Base-by-base conservation (phyloP, 92 coral and sea anemone species). In the Palythoa grandis region DNA sequence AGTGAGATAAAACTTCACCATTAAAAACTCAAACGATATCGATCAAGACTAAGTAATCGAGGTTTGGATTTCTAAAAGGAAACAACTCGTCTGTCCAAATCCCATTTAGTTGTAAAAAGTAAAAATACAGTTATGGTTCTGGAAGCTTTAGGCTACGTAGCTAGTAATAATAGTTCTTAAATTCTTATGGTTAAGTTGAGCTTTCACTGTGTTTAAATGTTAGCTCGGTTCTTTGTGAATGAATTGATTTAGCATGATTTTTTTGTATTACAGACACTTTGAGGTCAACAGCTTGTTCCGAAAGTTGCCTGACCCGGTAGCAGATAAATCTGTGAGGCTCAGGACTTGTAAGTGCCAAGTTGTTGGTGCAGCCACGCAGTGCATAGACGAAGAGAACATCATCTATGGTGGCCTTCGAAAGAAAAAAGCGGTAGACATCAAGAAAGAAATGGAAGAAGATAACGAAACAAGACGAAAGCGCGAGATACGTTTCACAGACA, bases 301-400 rank as follows among this genome's bases (percentile, higher is more conserved):
- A 35, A 78, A 78, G 70, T 43, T 78, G 15, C 83, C 83, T 11
- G 52, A 61, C 25, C 37, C 71, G 11, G 83, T 78, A 10, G 53
- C 24, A 39, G 83, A 78, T 15, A 52, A 16, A 25, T 78, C 83
- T 4, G 25, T 78, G 20, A 78, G n/a, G 56, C 83, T 78, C 15
- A 61, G 83, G 35, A 60, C 56, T 14, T 78, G 83, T n/a, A 78
- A 60, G 47, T 78, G 83, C 14, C 83, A 60, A 65, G 69, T 60
- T 13, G 70, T 78, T 3, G 83, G 83, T 1, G 70, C 35, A 6
- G 29, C 57, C 11, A 17, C 83, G 19, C 15, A 37, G 52, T 78
- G 83, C 48, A n/a, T 78, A 40, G 83, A 78, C 52, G 72, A 60
- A 22, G 39, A 38, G 15, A 78, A 78, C 37, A 29, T 78, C 37